Evolutionary conservation across 2,797 vertebrate genomes (phyloP).

Genomic region (Notoglanidium macrostoma): DNA sequence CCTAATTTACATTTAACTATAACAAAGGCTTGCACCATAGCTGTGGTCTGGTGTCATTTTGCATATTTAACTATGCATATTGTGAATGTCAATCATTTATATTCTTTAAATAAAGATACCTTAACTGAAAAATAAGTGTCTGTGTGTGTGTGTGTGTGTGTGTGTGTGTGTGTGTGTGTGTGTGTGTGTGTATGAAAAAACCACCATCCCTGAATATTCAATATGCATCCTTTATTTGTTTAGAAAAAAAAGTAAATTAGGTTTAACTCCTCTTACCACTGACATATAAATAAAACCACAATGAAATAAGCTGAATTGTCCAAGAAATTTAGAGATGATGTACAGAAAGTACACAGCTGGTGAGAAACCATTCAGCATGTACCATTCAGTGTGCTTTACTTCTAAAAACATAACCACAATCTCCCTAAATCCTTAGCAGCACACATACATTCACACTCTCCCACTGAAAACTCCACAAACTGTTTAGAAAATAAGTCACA

Average conservation of each 20-base stretch:
- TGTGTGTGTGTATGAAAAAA: not conserved
- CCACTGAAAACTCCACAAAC: slow-evolving; percentile 42
- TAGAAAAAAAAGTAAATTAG: slow-evolving; percentile 80
- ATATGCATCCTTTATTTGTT: slow-evolving; percentile 79
- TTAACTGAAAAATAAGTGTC: not conserved
- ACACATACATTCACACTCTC: slow-evolving; percentile 28
- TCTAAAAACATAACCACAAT: slow-evolving; percentile 65
- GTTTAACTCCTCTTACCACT: slow-evolving; percentile 71
- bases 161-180: not conserved
- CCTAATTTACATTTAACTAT: not conserved
- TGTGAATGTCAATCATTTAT: slow-evolving; percentile 41
- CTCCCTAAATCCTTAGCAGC: slow-evolving; percentile 19
- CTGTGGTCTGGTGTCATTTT: slow-evolving; percentile 15
- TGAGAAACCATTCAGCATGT: slow-evolving; percentile 71
- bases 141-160: not conserved
- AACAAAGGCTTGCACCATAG: not conserved
- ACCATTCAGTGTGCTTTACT: slow-evolving; percentile 77
- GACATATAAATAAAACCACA: slow-evolving; percentile 76
- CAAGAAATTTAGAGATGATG: slow-evolving; percentile 73
- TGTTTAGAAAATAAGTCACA: slow-evolving; percentile 50
- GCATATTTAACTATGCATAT: slow-evolving; percentile 40
- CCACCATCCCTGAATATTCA: slow-evolving; percentile 52
- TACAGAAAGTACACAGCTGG: slow-evolving; percentile 77
- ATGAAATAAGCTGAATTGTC: slow-evolving; percentile 66
- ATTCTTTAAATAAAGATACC: slow-evolving; percentile 27